Evolutionary conservation across 2,113 vertebrate genomes (phyloP).

Genomic region (Mustelus asterias): DNA sequence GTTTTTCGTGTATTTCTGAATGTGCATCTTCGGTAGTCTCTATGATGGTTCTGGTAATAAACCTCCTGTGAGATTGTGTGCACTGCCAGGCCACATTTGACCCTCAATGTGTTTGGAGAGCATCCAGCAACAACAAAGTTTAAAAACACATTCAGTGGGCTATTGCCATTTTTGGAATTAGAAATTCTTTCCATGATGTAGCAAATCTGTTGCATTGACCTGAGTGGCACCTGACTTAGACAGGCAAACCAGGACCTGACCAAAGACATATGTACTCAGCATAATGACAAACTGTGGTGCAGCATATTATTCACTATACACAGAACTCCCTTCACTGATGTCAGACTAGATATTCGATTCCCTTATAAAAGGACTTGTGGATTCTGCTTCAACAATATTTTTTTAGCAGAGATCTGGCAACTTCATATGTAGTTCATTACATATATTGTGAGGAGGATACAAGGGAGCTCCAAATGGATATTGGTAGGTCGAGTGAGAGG

Average conservation of each 20-base stretch:
- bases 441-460: too few relatives aligned
- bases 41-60: background rate
- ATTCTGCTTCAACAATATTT: background rate
- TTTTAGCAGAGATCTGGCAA: too few relatives aligned
- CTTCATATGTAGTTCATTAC: too few relatives aligned
- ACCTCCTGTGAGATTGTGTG: background rate
- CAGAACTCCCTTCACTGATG: background rate
- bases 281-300: background rate
- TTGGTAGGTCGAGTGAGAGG: too few relatives aligned
- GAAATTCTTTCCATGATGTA: background rate
- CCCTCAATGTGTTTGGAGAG: background rate
- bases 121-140: background rate
- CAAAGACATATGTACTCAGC: background rate
- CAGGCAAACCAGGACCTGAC: background rate
- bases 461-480: too few relatives aligned
- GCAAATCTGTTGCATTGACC: background rate
- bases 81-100: background rate
- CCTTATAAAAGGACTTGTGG: background rate
- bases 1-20: background rate
- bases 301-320: background rate
- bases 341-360: too few relatives aligned
- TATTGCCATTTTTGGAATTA: slow-evolving; percentile 13
- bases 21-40: background rate
- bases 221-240: background rate
- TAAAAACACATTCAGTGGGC: background rate